Percentiles rank a stretch among this genome's conserved stretches.
These are phyloP conservation scores for Coregonus suidteri DNA, from an alignment of 2,797 vertebrate species.

Conservation along the genomic window DNA sequence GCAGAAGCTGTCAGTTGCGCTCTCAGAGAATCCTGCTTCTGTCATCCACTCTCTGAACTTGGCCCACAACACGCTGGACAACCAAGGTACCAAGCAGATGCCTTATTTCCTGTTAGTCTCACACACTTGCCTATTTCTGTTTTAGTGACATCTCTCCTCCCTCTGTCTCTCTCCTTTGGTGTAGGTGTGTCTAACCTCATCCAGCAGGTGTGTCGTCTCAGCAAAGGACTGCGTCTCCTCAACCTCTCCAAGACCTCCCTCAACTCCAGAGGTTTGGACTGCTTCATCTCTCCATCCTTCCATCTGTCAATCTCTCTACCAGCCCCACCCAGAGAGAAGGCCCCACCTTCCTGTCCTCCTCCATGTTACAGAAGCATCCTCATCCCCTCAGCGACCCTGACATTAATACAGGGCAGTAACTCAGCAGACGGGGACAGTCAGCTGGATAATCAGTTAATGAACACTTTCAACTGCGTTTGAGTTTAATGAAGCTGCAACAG, in stretches of 20 bases:
- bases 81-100: constrained; percentile 76
- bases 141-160: not conserved
- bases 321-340: not conserved
- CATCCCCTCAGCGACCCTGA: not conserved
- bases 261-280: constrained; percentile 83
- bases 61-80: constrained; percentile 89
- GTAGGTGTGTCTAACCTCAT: constrained; percentile 87
- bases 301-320: not conserved
- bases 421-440: not conserved
- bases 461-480: not conserved
- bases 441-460: constrained; percentile 13
- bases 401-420: not conserved
- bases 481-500: constrained; percentile 13
- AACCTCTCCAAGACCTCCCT: constrained; percentile 90
- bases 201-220: constrained; percentile 89
- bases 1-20: constrained; percentile 87
- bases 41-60: constrained; percentile 88
- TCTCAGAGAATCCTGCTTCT: constrained; percentile 87
- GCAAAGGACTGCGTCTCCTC: constrained; percentile 86
- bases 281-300: not conserved
- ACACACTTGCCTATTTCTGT: not conserved
- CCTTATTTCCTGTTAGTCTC: not conserved
- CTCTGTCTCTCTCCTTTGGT: constrained; percentile 28
- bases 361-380: not conserved
- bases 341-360: not conserved